A percentile compares a stretch with the other conserved stretches of the same genome.
Conservation (phyloP, 2,113 vertebrate species). For the Salminus brasiliensis region DNA sequence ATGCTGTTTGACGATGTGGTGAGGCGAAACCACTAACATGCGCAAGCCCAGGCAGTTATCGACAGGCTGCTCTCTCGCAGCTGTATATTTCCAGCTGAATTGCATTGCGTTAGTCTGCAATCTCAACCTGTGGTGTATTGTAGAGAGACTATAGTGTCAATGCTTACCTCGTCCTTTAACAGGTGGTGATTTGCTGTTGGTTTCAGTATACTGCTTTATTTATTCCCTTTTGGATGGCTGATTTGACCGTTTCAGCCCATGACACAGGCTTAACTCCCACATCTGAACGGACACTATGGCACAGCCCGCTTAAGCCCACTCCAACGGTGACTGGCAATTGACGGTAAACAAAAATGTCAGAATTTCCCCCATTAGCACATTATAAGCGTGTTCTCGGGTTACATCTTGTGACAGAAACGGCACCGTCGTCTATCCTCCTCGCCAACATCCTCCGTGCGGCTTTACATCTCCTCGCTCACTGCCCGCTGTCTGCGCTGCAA, state of each 20-base stretch:
- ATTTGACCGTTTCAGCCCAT: slow-evolving; percentile 62
- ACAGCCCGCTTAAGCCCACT: slow-evolving; percentile 33
- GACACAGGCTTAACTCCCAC: slow-evolving; percentile 33
- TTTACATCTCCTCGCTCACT: slow-evolving; percentile 59
- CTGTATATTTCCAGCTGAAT: background rate
- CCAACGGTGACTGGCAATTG: slow-evolving; percentile 61
- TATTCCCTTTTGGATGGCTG: slow-evolving; percentile 54
- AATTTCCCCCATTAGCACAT: slow-evolving; percentile 51
- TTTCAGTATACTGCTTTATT: slow-evolving; percentile 52
- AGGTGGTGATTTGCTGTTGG: slow-evolving; percentile 71
- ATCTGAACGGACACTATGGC: slow-evolving; percentile 36
- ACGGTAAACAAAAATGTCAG: slow-evolving; percentile 37
- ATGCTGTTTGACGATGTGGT: background rate
- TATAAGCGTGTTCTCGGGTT: slow-evolving; percentile 55
- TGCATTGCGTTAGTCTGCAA: background rate
- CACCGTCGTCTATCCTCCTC: slow-evolving; percentile 61
- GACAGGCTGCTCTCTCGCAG: background rate
- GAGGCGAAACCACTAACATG: background rate
- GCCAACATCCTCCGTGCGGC: slow-evolving; percentile 67
- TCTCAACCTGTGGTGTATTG: background rate
- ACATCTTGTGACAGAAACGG: slow-evolving; percentile 58
- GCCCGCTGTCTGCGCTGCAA: slow-evolving; percentile 55
- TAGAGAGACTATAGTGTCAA: slow-evolving; percentile 1
- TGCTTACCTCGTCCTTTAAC: slow-evolving; percentile 77
- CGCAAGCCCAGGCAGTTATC: background rate